A percentile compares a stretch with the other conserved stretches of the same genome.
These are phyloP conservation scores for Drosophila sturtevanti DNA, from an alignment of 1,140 invertebrate species.

Conservation along the genomic window DNA sequence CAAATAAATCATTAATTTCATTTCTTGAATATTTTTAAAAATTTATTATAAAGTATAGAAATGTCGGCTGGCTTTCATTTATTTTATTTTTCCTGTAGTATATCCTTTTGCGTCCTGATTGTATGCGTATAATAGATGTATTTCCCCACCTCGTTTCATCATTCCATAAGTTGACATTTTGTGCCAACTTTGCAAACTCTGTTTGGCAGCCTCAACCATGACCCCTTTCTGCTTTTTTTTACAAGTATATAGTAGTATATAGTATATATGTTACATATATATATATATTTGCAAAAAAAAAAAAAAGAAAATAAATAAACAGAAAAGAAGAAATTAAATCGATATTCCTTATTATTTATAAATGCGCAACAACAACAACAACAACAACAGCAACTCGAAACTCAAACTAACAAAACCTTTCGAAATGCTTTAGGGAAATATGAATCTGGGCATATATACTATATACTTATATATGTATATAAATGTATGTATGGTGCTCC, in stretches of 20 bases:
- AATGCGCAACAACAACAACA: conserved; percentile 53
- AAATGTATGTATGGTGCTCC: neutral
- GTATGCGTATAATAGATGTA: neutral
- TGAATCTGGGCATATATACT: neutral
- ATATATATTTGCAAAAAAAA: conserved; percentile 21
- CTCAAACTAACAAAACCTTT: conserved; percentile 10
- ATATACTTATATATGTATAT: neutral
- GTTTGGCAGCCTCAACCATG: conserved; percentile 55
- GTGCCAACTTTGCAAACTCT: conserved; percentile 21
- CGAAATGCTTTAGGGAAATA: conserved; percentile 37
- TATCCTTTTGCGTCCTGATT: neutral
- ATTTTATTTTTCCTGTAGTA: neutral
- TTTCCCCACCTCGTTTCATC: neutral
- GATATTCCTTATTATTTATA: conserved; percentile 79
- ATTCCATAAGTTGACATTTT: neutral
- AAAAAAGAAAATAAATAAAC: neutral
- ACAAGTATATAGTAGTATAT: neutral
- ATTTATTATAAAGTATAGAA: too few species aligned
- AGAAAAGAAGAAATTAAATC: conserved; percentile 59
- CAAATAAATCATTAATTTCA: too few species aligned
- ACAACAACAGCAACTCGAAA: conserved; percentile 22
- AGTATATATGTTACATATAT: conserved; percentile 14
- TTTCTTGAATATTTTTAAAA: too few species aligned
- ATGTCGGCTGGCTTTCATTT: too few species aligned
- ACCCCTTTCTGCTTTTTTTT: conserved; percentile 37